A percentile compares a stretch with the other conserved stretches of the same genome.
These are phyloP conservation scores for Brachionus calyciflorus DNA, from an alignment of 1,140 invertebrate species.

Conservation along the genomic window DNA sequence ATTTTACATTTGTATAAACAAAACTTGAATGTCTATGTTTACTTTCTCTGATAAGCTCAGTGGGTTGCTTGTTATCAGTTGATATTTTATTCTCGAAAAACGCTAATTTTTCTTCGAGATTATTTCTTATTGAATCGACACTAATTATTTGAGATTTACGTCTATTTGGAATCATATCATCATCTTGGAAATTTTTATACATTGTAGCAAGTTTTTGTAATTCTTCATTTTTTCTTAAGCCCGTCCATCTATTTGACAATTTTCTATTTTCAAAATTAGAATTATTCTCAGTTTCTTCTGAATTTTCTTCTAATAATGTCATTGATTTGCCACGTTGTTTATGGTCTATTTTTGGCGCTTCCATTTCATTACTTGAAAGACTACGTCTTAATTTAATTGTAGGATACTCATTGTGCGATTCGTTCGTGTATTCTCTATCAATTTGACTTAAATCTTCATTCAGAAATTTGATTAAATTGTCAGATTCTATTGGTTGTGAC, in stretches of 20 bases:
- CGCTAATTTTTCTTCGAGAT: conserved; percentile 18
- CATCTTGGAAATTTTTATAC: conserved; percentile 37
- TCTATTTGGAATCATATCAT: background rate
- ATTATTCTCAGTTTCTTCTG: background rate
- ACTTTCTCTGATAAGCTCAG: background rate
- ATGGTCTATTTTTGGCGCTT: background rate
- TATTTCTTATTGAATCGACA: background rate
- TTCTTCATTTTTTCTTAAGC: conserved; percentile 13
- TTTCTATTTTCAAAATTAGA: background rate
- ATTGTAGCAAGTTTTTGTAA: conserved; percentile 15
- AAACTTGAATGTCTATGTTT: background rate
- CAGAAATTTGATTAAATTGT: conserved; percentile 1
- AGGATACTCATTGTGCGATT: too few relatives aligned
- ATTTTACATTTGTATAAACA: background rate
- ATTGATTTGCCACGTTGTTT: conserved; percentile 13
- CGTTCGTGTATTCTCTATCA: too few relatives aligned
- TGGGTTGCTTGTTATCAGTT: background rate
- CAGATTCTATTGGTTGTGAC: background rate
- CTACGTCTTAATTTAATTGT: background rate
- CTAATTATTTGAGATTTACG: background rate
- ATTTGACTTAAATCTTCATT: background rate
- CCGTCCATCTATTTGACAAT: background rate
- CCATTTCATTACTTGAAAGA: background rate
- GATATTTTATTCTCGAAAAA: conserved; percentile 31
- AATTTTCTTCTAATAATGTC: background rate